Evolutionary conservation across 2,888 invertebrate species (phyloP), one percentile per base, ranked within the genome.

Genomic region (Therioaphis trifolii): DNA sequence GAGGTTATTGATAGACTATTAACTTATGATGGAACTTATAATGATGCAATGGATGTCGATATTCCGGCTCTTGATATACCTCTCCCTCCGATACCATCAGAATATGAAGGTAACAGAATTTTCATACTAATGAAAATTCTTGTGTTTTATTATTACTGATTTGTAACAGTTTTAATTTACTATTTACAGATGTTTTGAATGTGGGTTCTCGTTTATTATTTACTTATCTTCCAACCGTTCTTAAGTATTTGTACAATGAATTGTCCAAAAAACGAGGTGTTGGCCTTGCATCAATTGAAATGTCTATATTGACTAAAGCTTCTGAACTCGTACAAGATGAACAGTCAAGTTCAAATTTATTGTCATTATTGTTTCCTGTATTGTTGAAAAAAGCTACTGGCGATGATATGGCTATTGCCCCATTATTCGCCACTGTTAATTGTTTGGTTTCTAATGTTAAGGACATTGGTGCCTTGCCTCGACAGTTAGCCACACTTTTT

Each of bases 1-100:
- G 93, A 93, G 86, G 92, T 95, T 89, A 89, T 95, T 15, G 94
- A 95, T 87, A 93, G 93, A 85, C 88, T 96, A 85, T 87, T 96
- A 77, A 93, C 92, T 0, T 88, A 93, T 24, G 90, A 92, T 86
- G 91, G 92, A 86, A 92, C 92, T 55, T 92, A 92, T 85, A 90
- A 90, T 86, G 90, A 90, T 24, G 89, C 74, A n/a, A 82, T 74
- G 82, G 82, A 82, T 46, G 35, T 63, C 89, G 87, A 82, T 72
- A 24, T 72, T 4, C 82, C 82, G 7, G 61, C 74, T 63, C 63
- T 82, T 14, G 82, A 82, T 74, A 52, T 82, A 55, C 82, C 82
- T 14, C 58, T 82, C 52, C 82, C 82, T 35, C 35, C 49, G 27
- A 18, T 82, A 40, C 82, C 72, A 1, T 18, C 40, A 52, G 63